Evolutionary conservation across 1,140 invertebrate species (phyloP).

Genomic region (Brachionus koreanus): DNA sequence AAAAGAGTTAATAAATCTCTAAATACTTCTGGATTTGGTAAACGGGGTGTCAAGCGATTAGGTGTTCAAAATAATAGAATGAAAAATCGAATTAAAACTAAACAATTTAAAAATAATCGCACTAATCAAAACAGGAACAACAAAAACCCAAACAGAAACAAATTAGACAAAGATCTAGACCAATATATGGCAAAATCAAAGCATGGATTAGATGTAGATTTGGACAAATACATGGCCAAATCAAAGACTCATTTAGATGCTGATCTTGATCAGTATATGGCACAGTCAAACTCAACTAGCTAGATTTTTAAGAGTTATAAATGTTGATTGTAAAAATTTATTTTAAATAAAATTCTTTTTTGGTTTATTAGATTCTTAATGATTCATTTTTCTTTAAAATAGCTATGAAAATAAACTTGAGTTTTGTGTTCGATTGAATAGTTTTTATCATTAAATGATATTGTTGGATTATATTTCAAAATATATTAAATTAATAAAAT

Average conservation of each 20-base stretch:
- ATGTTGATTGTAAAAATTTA: not conserved
- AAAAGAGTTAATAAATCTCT: slow-evolving; percentile 10
- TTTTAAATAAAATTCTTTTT: not conserved
- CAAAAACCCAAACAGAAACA: slow-evolving; percentile 46
- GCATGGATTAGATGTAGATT: slow-evolving; percentile 63
- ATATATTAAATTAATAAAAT: not conserved
- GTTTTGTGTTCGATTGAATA: not conserved
- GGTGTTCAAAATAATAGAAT: slow-evolving; percentile 37
- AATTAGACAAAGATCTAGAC: slow-evolving; percentile 63
- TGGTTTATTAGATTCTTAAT: not conserved
- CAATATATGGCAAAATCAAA: slow-evolving; percentile 50
- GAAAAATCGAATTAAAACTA: slow-evolving; percentile 19
- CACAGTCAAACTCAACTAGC: slow-evolving; percentile 45
- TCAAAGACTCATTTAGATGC: slow-evolving; percentile 61
- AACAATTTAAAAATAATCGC: slow-evolving; percentile 38
- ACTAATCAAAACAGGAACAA: slow-evolving; percentile 46
- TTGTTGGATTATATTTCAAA: not conserved
- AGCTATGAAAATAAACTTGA: not conserved
- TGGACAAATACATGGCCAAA: slow-evolving; percentile 66
- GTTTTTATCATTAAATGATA: not conserved
- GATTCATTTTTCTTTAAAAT: not conserved
- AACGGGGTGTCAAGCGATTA: slow-evolving; percentile 43
- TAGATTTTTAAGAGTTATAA: not conserved
- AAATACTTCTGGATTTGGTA: slow-evolving; percentile 42
- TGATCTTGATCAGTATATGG: slow-evolving; percentile 54